A percentile compares a stretch with the other conserved stretches of the same genome.
phyloP scores from a whole-genome alignment of 2,113 vertebrate genomes.

The Cyprinodon tularosa region DNA sequence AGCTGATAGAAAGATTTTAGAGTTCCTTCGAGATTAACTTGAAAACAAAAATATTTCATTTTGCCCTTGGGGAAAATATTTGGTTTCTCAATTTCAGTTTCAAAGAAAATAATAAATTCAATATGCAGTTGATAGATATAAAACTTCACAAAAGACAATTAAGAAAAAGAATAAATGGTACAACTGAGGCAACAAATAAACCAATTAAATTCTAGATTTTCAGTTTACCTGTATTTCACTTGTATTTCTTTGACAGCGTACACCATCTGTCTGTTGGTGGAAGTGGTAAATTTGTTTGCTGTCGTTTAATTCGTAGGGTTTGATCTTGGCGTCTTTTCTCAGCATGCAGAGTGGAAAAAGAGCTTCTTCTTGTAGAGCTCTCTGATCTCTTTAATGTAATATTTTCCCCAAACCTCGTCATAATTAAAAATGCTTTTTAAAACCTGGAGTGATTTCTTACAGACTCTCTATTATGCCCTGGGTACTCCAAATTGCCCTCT shows the following conservation, averaged over 20 bases:
- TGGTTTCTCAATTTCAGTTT: background rate
- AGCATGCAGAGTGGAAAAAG: background rate
- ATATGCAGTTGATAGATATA: slow-evolving; percentile 8
- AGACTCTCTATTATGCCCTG: slow-evolving; percentile 23
- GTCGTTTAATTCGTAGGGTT: slow-evolving; percentile 11
- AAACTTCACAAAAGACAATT: slow-evolving; percentile 9
- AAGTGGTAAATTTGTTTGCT: background rate
- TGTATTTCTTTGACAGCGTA: background rate
- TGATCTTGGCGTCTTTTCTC: slow-evolving; percentile 15
- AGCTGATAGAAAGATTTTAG: background rate
- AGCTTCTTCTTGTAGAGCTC: background rate
- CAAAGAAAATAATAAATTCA: slow-evolving; percentile 11
- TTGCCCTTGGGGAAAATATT: background rate
- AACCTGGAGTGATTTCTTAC: slow-evolving; percentile 4
- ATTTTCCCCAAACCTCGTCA: slow-evolving; percentile 12
- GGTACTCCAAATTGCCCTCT: slow-evolving; percentile 29
- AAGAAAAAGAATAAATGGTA: background rate
- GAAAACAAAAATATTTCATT: slow-evolving; percentile 22
- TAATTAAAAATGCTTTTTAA: slow-evolving; percentile 9
- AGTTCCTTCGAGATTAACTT: slow-evolving; percentile 11
- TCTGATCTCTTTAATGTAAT: slow-evolving; percentile 17
- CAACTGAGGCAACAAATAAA: background rate
- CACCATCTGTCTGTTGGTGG: background rate
- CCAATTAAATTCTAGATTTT: background rate
- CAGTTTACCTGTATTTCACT: background rate